phyloP scores from a whole-genome alignment of 2,113 vertebrate genomes.

The Etia nguti region DNA sequence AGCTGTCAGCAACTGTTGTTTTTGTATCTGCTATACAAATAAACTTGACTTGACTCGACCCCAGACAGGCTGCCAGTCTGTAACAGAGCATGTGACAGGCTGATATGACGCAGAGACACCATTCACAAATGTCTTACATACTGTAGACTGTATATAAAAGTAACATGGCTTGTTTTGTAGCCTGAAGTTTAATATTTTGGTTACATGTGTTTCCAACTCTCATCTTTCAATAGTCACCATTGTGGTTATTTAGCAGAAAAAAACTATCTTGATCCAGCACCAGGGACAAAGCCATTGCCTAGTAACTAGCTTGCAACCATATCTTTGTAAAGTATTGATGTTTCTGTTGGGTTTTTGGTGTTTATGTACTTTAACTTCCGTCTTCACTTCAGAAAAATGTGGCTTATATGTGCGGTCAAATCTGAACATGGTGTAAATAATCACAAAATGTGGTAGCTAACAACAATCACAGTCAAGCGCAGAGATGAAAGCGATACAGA shows the following conservation, averaged over 20 bases:
- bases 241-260: neutral
- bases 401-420: neutral
- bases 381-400: neutral
- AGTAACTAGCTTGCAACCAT: neutral
- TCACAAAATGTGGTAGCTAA: neutral
- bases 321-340: neutral
- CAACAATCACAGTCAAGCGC: neutral
- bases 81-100: neutral
- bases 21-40: neutral
- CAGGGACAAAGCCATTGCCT: neutral
- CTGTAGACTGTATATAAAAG: neutral
- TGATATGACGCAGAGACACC: neutral
- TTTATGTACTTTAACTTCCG: neutral
- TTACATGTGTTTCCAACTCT: neutral
- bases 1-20: neutral
- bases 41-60: neutral
- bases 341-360: neutral
- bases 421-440: neutral
- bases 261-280: neutral
- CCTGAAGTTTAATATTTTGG: neutral
- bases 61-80: neutral
- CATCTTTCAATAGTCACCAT: neutral
- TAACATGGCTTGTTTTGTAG: neutral
- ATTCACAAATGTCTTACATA: neutral
- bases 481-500: neutral